Conservation (phyloP, 1,140 invertebrate genomes). For the Sitobion miscanthi region DNA sequence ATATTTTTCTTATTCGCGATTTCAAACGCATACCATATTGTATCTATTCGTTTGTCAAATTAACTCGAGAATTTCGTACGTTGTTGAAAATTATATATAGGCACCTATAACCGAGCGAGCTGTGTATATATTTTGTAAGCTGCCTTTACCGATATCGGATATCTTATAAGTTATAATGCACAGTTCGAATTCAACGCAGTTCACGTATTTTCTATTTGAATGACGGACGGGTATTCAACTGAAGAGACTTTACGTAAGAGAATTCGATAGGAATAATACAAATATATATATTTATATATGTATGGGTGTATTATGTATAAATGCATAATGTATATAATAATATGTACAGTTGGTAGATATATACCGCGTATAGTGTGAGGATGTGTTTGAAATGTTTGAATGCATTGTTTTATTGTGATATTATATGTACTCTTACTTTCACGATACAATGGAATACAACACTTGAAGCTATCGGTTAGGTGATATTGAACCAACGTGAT, state of each 20-base stretch:
- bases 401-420: constrained; percentile 14
- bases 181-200: background rate
- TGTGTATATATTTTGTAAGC: background rate
- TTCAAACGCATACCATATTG: background rate
- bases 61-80: background rate
- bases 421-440: background rate
- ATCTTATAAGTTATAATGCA: background rate
- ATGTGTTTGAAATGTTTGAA: constrained; percentile 29
- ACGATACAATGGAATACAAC: background rate
- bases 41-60: background rate
- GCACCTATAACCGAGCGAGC: background rate
- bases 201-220: background rate
- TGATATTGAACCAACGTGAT: background rate
- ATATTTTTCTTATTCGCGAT: background rate
- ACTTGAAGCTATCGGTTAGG: background rate
- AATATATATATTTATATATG: background rate
- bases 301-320: background rate
- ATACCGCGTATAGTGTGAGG: background rate
- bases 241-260: background rate
- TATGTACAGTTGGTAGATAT: background rate
- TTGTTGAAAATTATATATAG: background rate
- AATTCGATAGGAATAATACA: background rate
- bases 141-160: background rate
- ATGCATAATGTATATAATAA: background rate
- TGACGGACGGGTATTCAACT: background rate